Percentiles rank a stretch among this genome's conserved stretches.
These are phyloP conservation scores for Drosophila athabasca DNA, from an alignment of 1,140 invertebrate species.

Conservation along the genomic window DNA sequence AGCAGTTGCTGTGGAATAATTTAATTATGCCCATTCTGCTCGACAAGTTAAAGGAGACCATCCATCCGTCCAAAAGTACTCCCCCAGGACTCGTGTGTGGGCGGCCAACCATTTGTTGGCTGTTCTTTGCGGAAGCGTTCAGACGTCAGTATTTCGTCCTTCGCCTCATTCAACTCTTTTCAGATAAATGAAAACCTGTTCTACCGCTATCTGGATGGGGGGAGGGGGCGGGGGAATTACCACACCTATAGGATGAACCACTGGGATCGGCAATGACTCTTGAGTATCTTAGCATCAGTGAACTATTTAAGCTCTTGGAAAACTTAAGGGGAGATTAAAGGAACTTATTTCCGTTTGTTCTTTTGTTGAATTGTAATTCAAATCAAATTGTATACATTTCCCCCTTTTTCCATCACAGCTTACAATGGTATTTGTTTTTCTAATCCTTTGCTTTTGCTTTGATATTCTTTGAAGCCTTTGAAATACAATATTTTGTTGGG, in stretches of 20 bases:
- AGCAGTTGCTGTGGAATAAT: slow-evolving; percentile 64
- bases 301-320: too few species aligned
- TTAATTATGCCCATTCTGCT: slow-evolving; percentile 58
- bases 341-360: too few species aligned
- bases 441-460: too few species aligned
- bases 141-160: background rate
- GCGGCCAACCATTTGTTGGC: slow-evolving; percentile 21
- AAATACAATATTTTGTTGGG: too few species aligned
- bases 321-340: too few species aligned
- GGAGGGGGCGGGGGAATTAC: background rate
- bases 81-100: slow-evolving; percentile 8
- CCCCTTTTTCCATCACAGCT: too few species aligned
- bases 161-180: slow-evolving; percentile 2
- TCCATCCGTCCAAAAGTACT: slow-evolving; percentile 14
- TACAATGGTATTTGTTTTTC: too few species aligned
- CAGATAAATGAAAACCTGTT: slow-evolving; percentile 33
- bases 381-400: too few species aligned
- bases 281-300: too few species aligned
- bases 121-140: slow-evolving; percentile 3
- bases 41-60: slow-evolving; percentile 15
- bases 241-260: background rate
- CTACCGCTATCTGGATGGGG: background rate
- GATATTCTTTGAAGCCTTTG: too few species aligned
- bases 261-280: background rate
- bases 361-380: too few species aligned